Conservation (phyloP, 2,888 invertebrate genomes). For the Diarsia dahlii region DNA sequence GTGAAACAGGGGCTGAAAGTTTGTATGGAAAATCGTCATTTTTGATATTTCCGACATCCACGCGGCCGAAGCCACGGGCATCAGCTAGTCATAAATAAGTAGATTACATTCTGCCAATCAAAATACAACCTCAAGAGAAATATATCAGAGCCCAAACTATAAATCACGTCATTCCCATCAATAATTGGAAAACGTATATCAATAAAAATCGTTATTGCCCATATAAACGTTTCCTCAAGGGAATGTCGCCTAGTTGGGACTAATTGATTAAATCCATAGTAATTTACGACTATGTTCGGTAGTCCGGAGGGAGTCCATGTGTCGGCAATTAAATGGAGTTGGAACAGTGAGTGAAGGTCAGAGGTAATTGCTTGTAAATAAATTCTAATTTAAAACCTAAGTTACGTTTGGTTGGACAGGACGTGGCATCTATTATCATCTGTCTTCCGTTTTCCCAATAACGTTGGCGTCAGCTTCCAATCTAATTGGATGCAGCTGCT, state of each 20-base stretch:
- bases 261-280: constrained; percentile 48
- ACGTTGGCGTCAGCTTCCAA: no score
- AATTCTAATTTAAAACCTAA: not conserved
- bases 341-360: constrained; percentile 3
- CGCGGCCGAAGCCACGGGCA: no score
- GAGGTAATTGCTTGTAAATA: constrained; percentile 6
- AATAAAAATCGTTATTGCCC: constrained; percentile 27
- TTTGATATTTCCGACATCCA: no score
- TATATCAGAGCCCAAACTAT: not conserved
- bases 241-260: constrained; percentile 8
- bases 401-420: not conserved
- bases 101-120: not conserved
- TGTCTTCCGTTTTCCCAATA: no score
- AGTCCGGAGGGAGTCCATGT: constrained; percentile 15
- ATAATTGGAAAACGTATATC: constrained; percentile 15
- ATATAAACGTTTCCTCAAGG: not conserved
- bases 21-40: no score
- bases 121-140: not conserved
- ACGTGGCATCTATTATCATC: not conserved
- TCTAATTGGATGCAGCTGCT: no score
- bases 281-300: constrained; percentile 23
- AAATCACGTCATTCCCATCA: not conserved
- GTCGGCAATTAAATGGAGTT: constrained; percentile 25
- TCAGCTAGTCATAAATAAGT: no score
- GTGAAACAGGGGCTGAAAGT: no score